phyloP scores from a whole-genome alignment of 2,888 invertebrate genomes.

The Cantharis lateralis region DNA sequence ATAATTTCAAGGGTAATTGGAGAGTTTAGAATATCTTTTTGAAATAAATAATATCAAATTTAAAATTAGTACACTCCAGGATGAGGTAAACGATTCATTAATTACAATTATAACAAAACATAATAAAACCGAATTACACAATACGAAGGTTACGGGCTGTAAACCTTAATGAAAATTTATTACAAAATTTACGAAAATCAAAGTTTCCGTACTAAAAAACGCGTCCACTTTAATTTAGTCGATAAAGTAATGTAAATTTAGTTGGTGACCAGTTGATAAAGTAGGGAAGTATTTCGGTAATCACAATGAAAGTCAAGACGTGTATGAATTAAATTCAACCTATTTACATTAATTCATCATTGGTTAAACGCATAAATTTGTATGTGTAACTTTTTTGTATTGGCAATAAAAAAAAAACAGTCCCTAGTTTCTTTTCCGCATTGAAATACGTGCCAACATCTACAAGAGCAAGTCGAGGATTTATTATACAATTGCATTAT shows the following conservation, averaged over 20 bases:
- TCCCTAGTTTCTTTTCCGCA: not conserved
- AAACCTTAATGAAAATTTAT: not conserved
- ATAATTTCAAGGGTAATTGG: not conserved
- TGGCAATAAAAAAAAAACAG: not conserved
- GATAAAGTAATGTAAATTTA: not conserved
- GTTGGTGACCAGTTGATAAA: not conserved
- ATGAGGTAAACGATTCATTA: not conserved
- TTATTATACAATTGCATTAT: not conserved
- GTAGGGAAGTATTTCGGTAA: not conserved
- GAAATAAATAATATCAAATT: not conserved
- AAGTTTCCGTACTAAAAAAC: not conserved
- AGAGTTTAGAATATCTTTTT: not conserved
- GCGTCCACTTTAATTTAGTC: not conserved
- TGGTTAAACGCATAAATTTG: not conserved
- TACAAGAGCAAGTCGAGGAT: not conserved
- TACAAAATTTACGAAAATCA: not conserved
- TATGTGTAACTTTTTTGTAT: not conserved
- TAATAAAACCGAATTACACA: not conserved
- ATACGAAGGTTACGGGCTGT: not conserved
- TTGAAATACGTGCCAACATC: not conserved
- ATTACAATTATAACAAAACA: not conserved
- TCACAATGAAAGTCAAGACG: constrained; percentile 1
- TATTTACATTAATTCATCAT: constrained; percentile 2
- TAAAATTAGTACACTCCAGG: not conserved
- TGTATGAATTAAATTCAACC: not conserved